Conservation (phyloP, 2,797 vertebrate species). For the Xenops minutus region DNA sequence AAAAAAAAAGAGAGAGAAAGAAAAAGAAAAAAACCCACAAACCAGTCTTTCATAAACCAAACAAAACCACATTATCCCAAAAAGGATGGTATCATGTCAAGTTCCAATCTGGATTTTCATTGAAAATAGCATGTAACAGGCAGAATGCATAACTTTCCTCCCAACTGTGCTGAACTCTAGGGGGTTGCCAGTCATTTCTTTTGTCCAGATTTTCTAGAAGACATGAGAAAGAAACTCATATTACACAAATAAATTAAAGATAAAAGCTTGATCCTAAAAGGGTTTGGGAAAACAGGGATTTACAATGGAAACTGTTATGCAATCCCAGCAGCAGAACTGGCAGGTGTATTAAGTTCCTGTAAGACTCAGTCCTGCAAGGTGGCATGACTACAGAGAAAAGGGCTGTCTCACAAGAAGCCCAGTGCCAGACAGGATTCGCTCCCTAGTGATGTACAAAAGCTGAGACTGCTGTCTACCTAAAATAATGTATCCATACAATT, state of each 20-base stretch:
- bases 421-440: background rate
- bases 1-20: rapidly evolving
- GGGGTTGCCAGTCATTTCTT: background rate
- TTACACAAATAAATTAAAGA: background rate
- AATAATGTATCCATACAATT: background rate
- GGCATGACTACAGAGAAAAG: background rate
- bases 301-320: background rate
- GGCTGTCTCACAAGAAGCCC: background rate
- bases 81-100: background rate
- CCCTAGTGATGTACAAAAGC: background rate
- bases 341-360: background rate
- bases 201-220: slow-evolving; percentile 6
- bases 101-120: background rate
- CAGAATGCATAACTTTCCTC: background rate
- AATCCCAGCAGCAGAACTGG: background rate
- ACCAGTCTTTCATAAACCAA: background rate
- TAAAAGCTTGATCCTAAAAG: background rate
- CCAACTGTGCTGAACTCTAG: background rate
- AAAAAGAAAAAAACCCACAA: background rate
- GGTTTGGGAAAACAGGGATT: background rate
- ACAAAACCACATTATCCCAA: background rate
- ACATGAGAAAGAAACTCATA: background rate
- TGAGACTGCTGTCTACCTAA: background rate
- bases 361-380: background rate
- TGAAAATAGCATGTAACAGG: background rate